Percentiles rank a stretch among this genome's conserved stretches.
Conservation (phyloP, 2,888 invertebrate species). For the Cantharis nigra region DNA sequence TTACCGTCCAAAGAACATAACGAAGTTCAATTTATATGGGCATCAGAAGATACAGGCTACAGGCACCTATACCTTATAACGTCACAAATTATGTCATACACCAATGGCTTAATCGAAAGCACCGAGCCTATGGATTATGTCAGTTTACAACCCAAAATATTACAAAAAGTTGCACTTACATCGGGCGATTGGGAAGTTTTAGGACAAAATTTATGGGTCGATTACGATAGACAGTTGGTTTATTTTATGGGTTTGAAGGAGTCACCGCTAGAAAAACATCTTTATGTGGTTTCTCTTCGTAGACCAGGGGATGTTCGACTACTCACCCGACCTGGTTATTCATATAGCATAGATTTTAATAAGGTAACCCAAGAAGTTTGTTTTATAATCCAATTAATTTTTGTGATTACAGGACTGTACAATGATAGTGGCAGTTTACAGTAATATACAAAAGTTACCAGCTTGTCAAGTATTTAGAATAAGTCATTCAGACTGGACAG, state of each 20-base stretch:
- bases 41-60: constrained; percentile 88
- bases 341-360: constrained; percentile 82
- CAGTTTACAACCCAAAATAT: constrained; percentile 64
- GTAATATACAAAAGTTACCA: constrained; percentile 80
- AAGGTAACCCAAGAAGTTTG: constrained; percentile 57
- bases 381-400: not conserved
- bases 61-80: constrained; percentile 85
- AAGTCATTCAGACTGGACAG: constrained; percentile 68
- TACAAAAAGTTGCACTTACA: constrained; percentile 77
- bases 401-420: constrained; percentile 67
- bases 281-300: constrained; percentile 81
- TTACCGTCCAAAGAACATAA: constrained; percentile 63
- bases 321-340: constrained; percentile 82
- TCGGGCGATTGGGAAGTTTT: constrained; percentile 94
- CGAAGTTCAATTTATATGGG: constrained; percentile 80
- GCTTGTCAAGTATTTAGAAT: constrained; percentile 78
- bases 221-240: constrained; percentile 75
- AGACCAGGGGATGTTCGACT: constrained; percentile 74
- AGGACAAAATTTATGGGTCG: constrained; percentile 86
- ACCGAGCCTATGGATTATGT: constrained; percentile 59
- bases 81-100: constrained; percentile 60
- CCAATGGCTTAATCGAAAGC: constrained; percentile 62
- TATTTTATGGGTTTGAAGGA: constrained; percentile 92
- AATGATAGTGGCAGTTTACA: constrained; percentile 81
- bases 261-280: constrained; percentile 88